phyloP scores from a whole-genome alignment of 2,113 vertebrate species.

The Alligator sinensis region DNA sequence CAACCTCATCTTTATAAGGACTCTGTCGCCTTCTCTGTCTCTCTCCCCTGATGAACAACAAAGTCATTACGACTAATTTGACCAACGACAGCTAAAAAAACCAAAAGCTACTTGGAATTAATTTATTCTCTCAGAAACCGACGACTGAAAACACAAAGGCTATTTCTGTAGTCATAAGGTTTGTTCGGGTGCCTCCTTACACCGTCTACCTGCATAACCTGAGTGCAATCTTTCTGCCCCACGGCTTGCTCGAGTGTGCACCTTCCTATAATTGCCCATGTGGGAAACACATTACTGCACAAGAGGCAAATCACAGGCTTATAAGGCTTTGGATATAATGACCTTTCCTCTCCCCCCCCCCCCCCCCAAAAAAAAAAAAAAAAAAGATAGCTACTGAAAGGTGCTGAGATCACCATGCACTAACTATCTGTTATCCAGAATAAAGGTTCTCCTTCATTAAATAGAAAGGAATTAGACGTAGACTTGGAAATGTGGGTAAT shows the following conservation, averaged over 20 bases:
- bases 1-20: rapidly evolving
- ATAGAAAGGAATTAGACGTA: neutral
- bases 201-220: neutral
- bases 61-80: rapidly evolving
- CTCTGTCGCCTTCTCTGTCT: no score
- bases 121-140: neutral
- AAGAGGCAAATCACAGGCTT: neutral
- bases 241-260: neutral
- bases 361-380: neutral
- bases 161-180: neutral
- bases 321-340: neutral
- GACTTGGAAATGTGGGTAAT: neutral
- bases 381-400: no score
- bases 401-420: neutral
- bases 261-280: neutral
- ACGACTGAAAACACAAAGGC: neutral
- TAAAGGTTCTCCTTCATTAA: neutral
- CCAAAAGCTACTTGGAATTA: neutral
- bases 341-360: neutral
- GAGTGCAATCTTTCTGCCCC: neutral
- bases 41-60: neutral
- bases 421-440: neutral
- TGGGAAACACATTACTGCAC: neutral
- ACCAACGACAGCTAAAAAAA: neutral
- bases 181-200: neutral